Evolutionary conservation across 2,888 invertebrate species (phyloP).

Genomic region (Epirrhoe tristata): DNA sequence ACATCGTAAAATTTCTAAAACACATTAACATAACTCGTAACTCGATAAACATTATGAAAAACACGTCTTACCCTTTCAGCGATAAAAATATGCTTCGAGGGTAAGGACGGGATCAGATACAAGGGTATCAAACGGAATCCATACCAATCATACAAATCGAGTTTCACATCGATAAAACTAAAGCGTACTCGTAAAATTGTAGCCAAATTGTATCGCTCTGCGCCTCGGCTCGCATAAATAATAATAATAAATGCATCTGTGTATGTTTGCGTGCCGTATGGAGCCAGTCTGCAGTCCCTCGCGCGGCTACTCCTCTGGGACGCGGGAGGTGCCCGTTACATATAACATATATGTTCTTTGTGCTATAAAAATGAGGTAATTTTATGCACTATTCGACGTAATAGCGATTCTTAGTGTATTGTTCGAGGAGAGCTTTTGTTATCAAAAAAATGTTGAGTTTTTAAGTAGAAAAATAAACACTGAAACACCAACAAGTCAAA

Average conservation of each 20-base stretch:
- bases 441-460: slow-evolving; percentile 28
- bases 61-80: slow-evolving; percentile 38
- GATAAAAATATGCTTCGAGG: slow-evolving; percentile 46
- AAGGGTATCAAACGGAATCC: slow-evolving; percentile 54
- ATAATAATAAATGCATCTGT: slow-evolving; percentile 77
- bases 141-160: slow-evolving; percentile 77
- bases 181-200: slow-evolving; percentile 73
- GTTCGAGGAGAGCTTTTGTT: slow-evolving; percentile 40
- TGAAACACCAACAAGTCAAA: neutral
- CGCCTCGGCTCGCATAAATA: slow-evolving; percentile 69
- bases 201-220: slow-evolving; percentile 69
- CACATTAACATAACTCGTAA: slow-evolving; percentile 34
- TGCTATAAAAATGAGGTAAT: slow-evolving; percentile 78
- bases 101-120: slow-evolving; percentile 14
- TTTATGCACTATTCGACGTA: slow-evolving; percentile 75
- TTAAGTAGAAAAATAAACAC: neutral
- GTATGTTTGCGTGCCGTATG: slow-evolving; percentile 53
- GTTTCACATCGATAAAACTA: slow-evolving; percentile 75
- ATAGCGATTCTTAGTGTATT: slow-evolving; percentile 45
- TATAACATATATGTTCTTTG: slow-evolving; percentile 67
- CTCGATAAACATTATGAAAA: slow-evolving; percentile 36
- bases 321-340: slow-evolving; percentile 48
- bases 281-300: slow-evolving; percentile 67
- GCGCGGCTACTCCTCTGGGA: slow-evolving; percentile 63
- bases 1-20: slow-evolving; percentile 36